Evolutionary conservation across 2,113 vertebrate species (phyloP), one percentile per base, ranked within the genome.

Genomic region (Oreocharis arfaki): DNA sequence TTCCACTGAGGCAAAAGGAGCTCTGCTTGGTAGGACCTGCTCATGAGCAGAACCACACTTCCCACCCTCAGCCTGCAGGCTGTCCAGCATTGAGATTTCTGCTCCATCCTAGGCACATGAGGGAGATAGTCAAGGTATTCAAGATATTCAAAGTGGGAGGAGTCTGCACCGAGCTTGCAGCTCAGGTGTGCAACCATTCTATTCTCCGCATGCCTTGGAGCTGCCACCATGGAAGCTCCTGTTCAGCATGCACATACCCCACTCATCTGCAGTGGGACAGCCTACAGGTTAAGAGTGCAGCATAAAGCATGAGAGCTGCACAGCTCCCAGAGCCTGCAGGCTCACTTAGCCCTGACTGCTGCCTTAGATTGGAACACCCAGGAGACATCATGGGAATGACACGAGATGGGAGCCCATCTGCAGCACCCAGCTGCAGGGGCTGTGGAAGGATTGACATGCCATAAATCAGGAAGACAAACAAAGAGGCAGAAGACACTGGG

Each of bases 391-490:
- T 2, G 24, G 57, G 82, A 83, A 84, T 4, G 39, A 50, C 35
- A 61, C 0, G 12, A 90, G 88, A 84, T 1, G 1, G 80, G 73
- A 93, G 69, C 80, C 47, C 91, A 93, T 60, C 93, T 93, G 91
- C 95, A 95, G 90, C 87, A 90, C 71, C 46, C 82, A 90, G 84
- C 84, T 94, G 90, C 84, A 83, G 85, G 59, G 56, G 46, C 75
- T 94, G 71, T 5, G 4, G 71, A 73, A 67, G 30, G 64, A 80
- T 4, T 71, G 87, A 60, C 60, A n/a, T 52, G 78, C 83, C 88
- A 89, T 93, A 81, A 90, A 94, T 93, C 90, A 94, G 64, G 60
- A 90, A 96, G 90, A 94, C 67, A 93, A 93, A 93, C 3, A 6
- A 84, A 1, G 3, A 82, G 68, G 70, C 11, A 1, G 60, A 83